Evolutionary conservation across 2,113 vertebrate species (phyloP), one percentile per base, ranked within the genome.

Genomic region (Prunella himalayana): DNA sequence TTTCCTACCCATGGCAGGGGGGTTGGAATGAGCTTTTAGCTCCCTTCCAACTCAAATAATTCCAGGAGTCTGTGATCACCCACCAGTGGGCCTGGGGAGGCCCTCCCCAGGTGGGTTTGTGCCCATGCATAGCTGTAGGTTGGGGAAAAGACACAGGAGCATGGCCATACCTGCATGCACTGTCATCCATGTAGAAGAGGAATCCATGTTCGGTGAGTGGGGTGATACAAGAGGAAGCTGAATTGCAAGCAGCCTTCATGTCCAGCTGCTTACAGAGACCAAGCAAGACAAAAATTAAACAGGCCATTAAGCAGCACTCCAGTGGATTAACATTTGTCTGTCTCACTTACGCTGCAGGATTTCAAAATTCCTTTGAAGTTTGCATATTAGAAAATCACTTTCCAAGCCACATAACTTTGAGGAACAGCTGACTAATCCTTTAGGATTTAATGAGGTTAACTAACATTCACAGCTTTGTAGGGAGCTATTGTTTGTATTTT

Each of bases 351-450:
- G 2, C 89, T 94, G 86, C 94, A 91, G 95, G 94, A 92, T 97
- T 91, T 97, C 96, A 93, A 90, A 95, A 95, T 77, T 83, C 93
- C 95, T 98, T 98, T 98, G 98, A 98, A 98, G 97, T 94, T 28
- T 61, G 41, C 19, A n/a, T 81, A 94, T 97, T 96, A 98, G 88
- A 97, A 98, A 97, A 98, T 97, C 95, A 95, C 93, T 97, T 97
- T 95, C 94, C 86, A 89, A 95, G 94, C 92, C 68, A 41, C 65
- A 85, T 54, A 91, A 92, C 91, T 94, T n/a, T 56, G 71, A 96
- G 86, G 87, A 96, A 92, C 81, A 91, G 87, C 66, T 96, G 93
- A 97, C 91, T 96, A 95, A 97, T 97, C 97, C 92, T 94, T 95
- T 91, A 92, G 77, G 92, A 96, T 97, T 97, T 97, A 96, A 96